A percentile compares a stretch with the other conserved stretches of the same genome.
phyloP scores from a whole-genome alignment of 2,113 vertebrate species.

The Orycteropus afer region DNA sequence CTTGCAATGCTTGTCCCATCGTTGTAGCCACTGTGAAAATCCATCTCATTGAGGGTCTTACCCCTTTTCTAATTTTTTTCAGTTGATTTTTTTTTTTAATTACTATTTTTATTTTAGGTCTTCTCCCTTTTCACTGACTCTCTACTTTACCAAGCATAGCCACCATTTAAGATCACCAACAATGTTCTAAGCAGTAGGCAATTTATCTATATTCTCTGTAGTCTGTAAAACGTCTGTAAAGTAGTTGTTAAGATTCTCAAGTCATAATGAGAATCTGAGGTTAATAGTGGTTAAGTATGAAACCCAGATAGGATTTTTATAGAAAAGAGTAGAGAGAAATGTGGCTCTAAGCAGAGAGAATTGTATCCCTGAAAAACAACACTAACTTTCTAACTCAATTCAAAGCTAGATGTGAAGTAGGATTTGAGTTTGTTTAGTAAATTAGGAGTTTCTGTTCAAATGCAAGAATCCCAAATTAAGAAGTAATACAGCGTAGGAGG shows the following conservation, averaged over 20 bases:
- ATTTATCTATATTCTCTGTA: neutral
- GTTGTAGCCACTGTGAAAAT: no score
- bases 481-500: neutral
- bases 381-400: neutral
- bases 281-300: slow-evolving; percentile 1
- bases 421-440: neutral
- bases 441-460: neutral
- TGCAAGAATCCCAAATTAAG: neutral
- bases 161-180: neutral
- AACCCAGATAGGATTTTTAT: neutral
- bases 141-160: neutral
- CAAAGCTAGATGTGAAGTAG: neutral
- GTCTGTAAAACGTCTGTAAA: neutral
- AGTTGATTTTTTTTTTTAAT: no score
- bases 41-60: no score
- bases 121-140: no score
- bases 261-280: neutral
- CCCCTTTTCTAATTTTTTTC: no score
- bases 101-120: no score
- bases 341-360: neutral
- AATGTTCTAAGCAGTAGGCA: neutral
- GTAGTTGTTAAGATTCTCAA: neutral
- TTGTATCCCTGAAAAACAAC: neutral
- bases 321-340: slow-evolving; percentile 1
- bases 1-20: no score